Base-by-base conservation (phyloP, 2,797 vertebrate genomes). In the Anomalospiza imberbis region DNA sequence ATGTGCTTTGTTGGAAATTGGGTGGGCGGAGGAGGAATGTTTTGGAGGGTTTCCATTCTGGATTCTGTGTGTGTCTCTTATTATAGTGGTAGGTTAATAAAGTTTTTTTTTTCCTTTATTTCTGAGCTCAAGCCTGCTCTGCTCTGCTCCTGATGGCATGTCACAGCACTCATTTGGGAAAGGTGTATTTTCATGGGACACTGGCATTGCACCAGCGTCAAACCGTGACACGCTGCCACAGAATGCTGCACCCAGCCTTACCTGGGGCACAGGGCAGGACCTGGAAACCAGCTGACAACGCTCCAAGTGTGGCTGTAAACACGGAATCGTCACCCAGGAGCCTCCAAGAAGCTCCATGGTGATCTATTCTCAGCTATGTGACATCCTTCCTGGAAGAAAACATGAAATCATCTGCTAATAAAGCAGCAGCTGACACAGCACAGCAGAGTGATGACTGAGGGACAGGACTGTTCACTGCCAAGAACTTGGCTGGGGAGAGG, bases 361-460 rank as follows among this genome's bases (percentile, higher is more conserved):
- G 82, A 95, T 62, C 81, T 76, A 0, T 45, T 74, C 75, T 71
- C 58, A 89, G 85, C 60, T 48, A 0, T 25, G 63, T 17, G 21
- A 38, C 16, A 24, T 57, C 62, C 25, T 61, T n/a, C 53, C 73
- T 72, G 73, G 70, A 75, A 81, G 50, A 62, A 77, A 90, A 68
- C 51, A 34, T 34, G 51, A 81, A 71, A 65, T 65, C 73, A 58
- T 32, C 32, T 42, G 57, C 76, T 68, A 40, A 47, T 18, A n/a
- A 57, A 80, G 53, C 25, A 34, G 57, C n/a, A 42, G 65, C 45
- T 53, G 65, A 42, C 20, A 45, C 12, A 31, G 20, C 2, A 3
- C 0, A 0, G 36, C 0, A 0, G 7, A 26, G 55, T 0, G 1
- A 20, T 25, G 25, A 19, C 8, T 3, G 25, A 51, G 51, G 32